A percentile compares a stretch with the other conserved stretches of the same genome.
Conservation (phyloP, 2,797 vertebrate genomes). For the Artibeus jamaicensis region DNA sequence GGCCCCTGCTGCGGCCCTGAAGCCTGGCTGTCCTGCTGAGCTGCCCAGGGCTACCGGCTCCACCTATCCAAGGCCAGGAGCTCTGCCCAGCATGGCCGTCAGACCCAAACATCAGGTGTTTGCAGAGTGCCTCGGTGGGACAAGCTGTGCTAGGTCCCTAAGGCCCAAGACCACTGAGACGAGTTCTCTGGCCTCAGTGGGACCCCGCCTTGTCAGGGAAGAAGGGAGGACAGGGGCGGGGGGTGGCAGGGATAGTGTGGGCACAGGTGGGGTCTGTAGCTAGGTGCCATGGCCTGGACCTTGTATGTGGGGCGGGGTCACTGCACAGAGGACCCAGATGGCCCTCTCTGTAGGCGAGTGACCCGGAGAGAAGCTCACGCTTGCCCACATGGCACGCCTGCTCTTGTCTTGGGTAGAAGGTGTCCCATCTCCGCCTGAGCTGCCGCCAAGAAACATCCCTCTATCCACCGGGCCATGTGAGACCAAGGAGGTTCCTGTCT, state of each 20-base stretch:
- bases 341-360: background rate
- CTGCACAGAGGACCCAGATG: fast-evolving
- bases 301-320: fast-evolving
- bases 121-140: background rate
- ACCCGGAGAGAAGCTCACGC: background rate
- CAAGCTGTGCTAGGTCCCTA: fast-evolving
- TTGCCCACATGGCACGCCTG: background rate
- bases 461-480: constrained; percentile 77
- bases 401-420: constrained; percentile 8
- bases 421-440: constrained; percentile 84
- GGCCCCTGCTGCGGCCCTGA: background rate
- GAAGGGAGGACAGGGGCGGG: background rate
- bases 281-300: background rate
- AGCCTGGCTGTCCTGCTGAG: background rate
- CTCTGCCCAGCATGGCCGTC: background rate
- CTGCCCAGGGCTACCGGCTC: background rate
- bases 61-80: background rate
- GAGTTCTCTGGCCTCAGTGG: background rate
- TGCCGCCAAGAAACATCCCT: constrained; percentile 91
- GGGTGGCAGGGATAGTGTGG: fast-evolving
- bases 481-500: constrained; percentile 82
- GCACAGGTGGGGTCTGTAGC: fast-evolving
- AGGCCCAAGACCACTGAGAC: background rate
- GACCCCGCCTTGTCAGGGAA: background rate
- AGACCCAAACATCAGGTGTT: background rate